phyloP scores from a whole-genome alignment of 1,140 invertebrate genomes.

The Lepidurus apus region DNA sequence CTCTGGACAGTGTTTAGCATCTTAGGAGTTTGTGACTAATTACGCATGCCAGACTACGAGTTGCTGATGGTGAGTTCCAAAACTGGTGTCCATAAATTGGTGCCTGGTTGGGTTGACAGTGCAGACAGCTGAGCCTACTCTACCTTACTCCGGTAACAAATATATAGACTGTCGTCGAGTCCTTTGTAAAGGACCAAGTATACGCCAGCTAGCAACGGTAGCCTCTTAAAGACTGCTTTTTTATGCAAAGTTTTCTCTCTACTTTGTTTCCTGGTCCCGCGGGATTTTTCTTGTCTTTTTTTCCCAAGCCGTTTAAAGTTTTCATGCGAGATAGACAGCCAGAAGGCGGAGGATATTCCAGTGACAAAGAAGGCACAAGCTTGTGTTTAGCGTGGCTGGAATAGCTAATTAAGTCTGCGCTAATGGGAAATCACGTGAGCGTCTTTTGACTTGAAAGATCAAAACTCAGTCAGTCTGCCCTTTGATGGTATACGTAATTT shows the following conservation, averaged over 20 bases:
- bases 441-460: neutral
- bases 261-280: neutral
- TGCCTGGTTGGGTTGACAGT: slow-evolving; percentile 20
- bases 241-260: neutral
- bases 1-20: neutral
- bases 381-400: neutral
- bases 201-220: neutral
- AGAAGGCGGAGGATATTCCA: neutral
- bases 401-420: neutral
- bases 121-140: slow-evolving; percentile 14
- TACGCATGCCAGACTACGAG: neutral
- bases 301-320: neutral
- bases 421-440: neutral
- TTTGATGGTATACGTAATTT: no score
- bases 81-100: slow-evolving; percentile 19
- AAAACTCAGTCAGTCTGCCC: neutral
- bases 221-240: slow-evolving; percentile 14
- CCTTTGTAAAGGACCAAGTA: neutral
- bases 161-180: slow-evolving; percentile 1
- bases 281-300: neutral
- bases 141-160: neutral
- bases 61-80: neutral
- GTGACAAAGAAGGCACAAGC: neutral
- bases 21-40: neutral
- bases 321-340: neutral